Percentiles rank a stretch among this genome's conserved stretches.
phyloP scores from a whole-genome alignment of 2,888 invertebrate genomes.

The Nowickia ferox region DNA sequence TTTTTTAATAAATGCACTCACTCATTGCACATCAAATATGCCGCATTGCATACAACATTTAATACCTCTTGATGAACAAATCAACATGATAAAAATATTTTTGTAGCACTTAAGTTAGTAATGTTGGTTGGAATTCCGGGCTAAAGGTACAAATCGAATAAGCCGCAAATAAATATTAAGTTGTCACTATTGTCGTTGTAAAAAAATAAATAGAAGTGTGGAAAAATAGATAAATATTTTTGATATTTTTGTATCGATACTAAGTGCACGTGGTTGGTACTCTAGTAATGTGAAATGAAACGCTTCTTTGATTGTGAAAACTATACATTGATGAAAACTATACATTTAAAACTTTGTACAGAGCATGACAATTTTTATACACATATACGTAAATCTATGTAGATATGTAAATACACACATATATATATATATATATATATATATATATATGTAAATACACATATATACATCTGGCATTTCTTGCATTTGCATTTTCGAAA shows the following conservation, averaged over 20 bases:
- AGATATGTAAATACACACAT: too few species aligned
- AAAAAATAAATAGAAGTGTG: conserved; percentile 27
- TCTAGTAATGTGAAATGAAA: background rate
- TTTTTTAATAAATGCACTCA: background rate
- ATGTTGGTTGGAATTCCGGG: conserved; percentile 1
- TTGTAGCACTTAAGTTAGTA: conserved; percentile 31
- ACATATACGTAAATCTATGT: too few species aligned
- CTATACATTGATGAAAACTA: background rate
- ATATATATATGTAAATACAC: too few species aligned
- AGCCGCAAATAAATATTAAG: conserved; percentile 31
- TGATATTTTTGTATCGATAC: conserved; percentile 8
- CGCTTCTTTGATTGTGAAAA: background rate
- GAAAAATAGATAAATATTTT: conserved; percentile 45
- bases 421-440: too few species aligned
- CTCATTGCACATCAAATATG: conserved; percentile 75
- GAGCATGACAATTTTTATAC: too few species aligned
- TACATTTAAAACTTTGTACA: too few species aligned
- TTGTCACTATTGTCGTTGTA: conserved; percentile 35
- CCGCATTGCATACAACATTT: conserved; percentile 77
- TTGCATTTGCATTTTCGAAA: too few species aligned
- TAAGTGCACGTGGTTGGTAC: background rate
- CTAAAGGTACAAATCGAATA: conserved; percentile 6
- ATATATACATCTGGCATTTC: too few species aligned
- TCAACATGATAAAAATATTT: conserved; percentile 74
- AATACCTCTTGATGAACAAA: conserved; percentile 82